Evolutionary conservation across 1,140 invertebrate species (phyloP).

Genomic region (Chionoecetes opilio): DNA sequence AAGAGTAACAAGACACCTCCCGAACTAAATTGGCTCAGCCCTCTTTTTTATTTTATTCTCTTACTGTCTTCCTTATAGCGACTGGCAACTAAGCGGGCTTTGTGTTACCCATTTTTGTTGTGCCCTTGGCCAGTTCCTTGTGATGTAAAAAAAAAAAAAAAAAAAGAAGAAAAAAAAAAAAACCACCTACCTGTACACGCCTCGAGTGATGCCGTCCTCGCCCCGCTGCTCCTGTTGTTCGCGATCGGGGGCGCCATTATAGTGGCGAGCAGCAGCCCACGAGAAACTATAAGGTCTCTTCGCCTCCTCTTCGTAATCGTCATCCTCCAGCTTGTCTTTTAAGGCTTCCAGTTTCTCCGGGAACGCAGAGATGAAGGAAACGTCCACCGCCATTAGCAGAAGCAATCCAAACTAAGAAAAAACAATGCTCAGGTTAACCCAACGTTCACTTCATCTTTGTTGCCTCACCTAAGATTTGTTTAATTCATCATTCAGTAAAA

Average conservation of each 20-base stretch:
- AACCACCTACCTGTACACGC: slow-evolving; percentile 76
- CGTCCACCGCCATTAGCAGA: slow-evolving; percentile 37
- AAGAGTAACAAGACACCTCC: too few species aligned
- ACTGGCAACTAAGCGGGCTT: too few species aligned
- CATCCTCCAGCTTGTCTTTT: slow-evolving; percentile 35
- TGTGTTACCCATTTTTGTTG: too few species aligned
- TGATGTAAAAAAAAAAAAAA: background rate
- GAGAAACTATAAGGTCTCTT: slow-evolving; percentile 80
- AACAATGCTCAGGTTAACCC: background rate
- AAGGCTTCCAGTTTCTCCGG: slow-evolving; percentile 63
- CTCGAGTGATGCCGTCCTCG: slow-evolving; percentile 80
- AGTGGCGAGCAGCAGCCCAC: slow-evolving; percentile 78
- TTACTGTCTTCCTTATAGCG: too few species aligned
- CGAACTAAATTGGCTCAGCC: too few species aligned
- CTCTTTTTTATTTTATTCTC: too few species aligned
- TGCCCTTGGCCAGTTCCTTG: background rate
- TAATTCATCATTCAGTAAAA: too few species aligned
- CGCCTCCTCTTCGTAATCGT: slow-evolving; percentile 72
- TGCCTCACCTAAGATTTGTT: too few species aligned
- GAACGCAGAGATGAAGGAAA: slow-evolving; percentile 23
- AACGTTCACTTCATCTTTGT: background rate
- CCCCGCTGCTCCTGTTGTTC: slow-evolving; percentile 78
- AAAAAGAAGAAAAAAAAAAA: background rate
- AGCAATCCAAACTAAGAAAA: slow-evolving; percentile 27
- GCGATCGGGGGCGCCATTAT: slow-evolving; percentile 78